Evolutionary conservation across 30 jellyfish, hydroid and myxozoan species (phyloP), one percentile per base, ranked within the genome.

Genomic region (Turritopsis rubra): DNA sequence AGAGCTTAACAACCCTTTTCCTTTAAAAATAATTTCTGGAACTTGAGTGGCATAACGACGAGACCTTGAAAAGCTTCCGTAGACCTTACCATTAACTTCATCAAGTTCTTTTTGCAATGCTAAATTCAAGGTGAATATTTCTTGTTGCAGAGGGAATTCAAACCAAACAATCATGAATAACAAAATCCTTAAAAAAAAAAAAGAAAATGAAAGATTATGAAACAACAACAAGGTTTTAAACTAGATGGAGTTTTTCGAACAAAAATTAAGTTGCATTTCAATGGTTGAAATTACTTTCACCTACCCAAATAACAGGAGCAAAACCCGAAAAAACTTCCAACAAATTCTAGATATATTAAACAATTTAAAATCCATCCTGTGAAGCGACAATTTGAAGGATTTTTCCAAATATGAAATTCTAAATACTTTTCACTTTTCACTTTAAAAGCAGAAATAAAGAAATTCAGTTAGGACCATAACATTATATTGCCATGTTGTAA

Each of bases 111-210:
- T 77, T 18, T 77, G 85, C 76, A 77, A 77, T 26, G 28, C 29
- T 77, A 52, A 29, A 77, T 77, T 0, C 16, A 0, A 24, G 28
- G 52, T 53, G 73, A 16, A 60, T 24, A n/a, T 25, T 16, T 77
- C 4, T 28, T 77, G 3, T 8, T 30, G 66, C 3, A 77, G 28
- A 16, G 85, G 85, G 52, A 28, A 29, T 60, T 77, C 79, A 77
- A 77, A 24, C 85, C 85, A 77, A 13, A 1, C 85, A 1, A 77
- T 0, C 73, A 77, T 28, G 21, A 77, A 30, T 18, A 77, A 76
- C n/a, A 29, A 28, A 21, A 30, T 7, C 26, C 85, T 77, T 7
- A 60, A 60, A 60, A 60, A 60, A 60, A 60, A 60, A n/a, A 41
- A 41, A 3, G 5, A 3, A 41, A 41, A 41, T 5, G 60, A 41